Evolutionary conservation across 2,797 vertebrate species (phyloP).

Genomic region (Florisuga fusca): DNA sequence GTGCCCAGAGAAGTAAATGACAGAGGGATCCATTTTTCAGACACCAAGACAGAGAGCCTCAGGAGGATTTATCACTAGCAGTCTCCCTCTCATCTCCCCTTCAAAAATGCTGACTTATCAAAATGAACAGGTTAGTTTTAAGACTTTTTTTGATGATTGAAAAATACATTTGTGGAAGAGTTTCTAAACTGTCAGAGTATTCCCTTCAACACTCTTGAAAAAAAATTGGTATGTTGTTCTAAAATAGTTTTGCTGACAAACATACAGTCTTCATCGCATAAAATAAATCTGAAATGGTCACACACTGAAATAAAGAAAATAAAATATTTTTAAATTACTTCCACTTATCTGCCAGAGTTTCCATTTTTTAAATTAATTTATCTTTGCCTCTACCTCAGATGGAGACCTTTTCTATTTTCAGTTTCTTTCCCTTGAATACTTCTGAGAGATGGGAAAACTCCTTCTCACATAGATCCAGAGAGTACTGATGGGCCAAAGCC

Average conservation of each 20-base stretch:
- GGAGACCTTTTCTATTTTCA: background rate
- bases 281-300: background rate
- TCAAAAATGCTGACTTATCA: background rate
- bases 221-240: background rate
- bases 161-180: background rate
- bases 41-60: background rate
- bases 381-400: background rate
- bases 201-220: background rate
- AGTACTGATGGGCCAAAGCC: background rate
- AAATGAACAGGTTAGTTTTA: background rate
- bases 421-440: background rate
- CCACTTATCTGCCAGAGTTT: background rate
- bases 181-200: background rate
- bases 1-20: background rate
- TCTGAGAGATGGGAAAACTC: background rate
- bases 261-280: background rate
- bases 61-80: background rate
- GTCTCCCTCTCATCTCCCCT: background rate
- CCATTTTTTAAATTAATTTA: background rate
- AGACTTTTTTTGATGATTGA: background rate
- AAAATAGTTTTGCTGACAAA: background rate
- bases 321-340: background rate
- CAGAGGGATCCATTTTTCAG: background rate
- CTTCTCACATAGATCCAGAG: background rate
- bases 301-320: background rate